Conservation (phyloP, 2,797 vertebrate species). For the Sparus aurata region DNA sequence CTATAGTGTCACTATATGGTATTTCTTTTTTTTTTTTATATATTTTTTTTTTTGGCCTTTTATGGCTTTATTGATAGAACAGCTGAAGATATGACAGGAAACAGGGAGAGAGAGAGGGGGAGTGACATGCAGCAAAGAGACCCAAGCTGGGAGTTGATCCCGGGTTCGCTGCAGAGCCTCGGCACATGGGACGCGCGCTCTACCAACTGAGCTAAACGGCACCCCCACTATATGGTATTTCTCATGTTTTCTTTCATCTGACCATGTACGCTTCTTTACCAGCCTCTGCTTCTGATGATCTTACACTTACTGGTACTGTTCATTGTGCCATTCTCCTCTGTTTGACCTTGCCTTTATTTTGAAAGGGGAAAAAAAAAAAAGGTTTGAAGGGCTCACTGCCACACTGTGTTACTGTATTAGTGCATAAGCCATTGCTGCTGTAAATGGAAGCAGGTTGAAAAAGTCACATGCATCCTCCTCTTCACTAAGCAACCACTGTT, state of each 20-base stretch:
- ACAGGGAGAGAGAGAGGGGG: no score
- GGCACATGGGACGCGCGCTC: no score
- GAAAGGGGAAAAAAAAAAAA: not conserved
- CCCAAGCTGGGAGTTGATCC: no score
- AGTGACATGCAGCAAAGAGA: no score
- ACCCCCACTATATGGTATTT: not conserved
- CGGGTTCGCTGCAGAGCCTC: no score
- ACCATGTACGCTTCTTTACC: not conserved
- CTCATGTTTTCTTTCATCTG: not conserved
- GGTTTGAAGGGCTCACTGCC: conserved; percentile 21
- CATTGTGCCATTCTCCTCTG: not conserved
- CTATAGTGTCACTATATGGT: not conserved
- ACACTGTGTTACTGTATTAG: conserved; percentile 39
- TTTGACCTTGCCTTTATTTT: conserved; percentile 26
- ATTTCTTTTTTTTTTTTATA: no score
- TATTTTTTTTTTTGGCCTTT: no score
- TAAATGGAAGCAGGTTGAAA: conserved; percentile 72
- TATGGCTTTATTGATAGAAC: no score
- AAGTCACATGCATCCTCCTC: conserved; percentile 70
- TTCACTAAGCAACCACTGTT: conserved; percentile 86
- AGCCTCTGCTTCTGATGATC: not conserved
- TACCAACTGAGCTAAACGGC: no score
- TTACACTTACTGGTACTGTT: not conserved
- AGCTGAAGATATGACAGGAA: no score
- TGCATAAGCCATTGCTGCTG: conserved; percentile 46